Conservation (phyloP, 2,113 vertebrate genomes). For the Nycticorax nycticorax region DNA sequence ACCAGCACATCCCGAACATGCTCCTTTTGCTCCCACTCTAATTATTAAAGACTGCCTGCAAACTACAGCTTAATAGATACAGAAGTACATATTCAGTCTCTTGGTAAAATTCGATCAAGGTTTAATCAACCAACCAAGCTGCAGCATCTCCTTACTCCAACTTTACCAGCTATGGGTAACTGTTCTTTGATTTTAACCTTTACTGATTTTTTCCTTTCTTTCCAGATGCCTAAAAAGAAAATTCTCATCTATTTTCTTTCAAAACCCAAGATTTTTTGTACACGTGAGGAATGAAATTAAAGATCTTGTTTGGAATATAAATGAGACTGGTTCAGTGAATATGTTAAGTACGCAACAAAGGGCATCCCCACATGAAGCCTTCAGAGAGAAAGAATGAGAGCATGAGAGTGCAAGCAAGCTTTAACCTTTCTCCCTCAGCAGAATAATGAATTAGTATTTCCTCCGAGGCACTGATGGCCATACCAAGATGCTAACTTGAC, state of each 20-base stretch:
- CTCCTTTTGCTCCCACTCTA: neutral
- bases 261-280: neutral
- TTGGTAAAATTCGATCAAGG: neutral
- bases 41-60: neutral
- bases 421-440: constrained; percentile 14
- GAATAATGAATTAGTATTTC: constrained; percentile 12
- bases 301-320: constrained; percentile 16
- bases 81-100: neutral
- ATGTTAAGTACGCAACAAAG: constrained; percentile 19
- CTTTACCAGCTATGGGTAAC: neutral
- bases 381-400: constrained; percentile 8
- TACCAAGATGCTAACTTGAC: neutral
- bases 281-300: neutral
- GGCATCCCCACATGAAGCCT: neutral
- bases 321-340: constrained; percentile 31
- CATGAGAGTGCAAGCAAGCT: constrained; percentile 12
- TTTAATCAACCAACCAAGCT: neutral
- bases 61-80: neutral
- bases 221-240: neutral
- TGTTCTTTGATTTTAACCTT: neutral
- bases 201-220: neutral
- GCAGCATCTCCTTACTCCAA: neutral
- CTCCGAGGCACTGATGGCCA: neutral
- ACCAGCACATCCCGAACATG: neutral
- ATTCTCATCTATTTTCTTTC: neutral